Base-by-base conservation (phyloP, 2,113 vertebrate species). In the Tragelaphus buxtoni region DNA sequence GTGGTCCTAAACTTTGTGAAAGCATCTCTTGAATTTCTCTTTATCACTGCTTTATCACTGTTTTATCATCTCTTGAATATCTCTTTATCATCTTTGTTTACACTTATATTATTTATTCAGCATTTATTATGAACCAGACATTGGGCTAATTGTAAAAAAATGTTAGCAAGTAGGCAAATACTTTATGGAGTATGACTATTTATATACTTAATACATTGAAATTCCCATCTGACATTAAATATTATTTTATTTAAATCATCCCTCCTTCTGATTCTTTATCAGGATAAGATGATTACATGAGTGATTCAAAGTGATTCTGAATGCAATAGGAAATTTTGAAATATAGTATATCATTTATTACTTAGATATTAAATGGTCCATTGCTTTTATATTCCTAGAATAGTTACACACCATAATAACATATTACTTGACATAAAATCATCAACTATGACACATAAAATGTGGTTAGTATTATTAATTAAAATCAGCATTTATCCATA, bases 121-220 rank as follows among this genome's bases (percentile, higher is more conserved):
- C 9, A 28, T 39, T 95, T 86, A 42, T 55, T 26, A 20, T 61
- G 7, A 6, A 81, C 8, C 16, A 61, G 16, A 53, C 24, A 47
- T 79, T 72, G 4, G 82, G 8, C 20, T 53, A 28, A 9, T 16
- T 90, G 30, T 7, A 45, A 8, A 14, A 89, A 55, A 35, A 42
- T 30, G 0, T 47, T 47, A n/a, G 18, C 7, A 56, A 49, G 32
- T 3, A 47, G 12, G 1, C 1, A 76, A 55, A 3, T 47, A 32
- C 18, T 30, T 58, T 42, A 32, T 63, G 61, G 14, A 17, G 14
- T n/a, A 8, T 63, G 30, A n/a, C 30, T 63, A 63, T 63, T 63
- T 63, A 5, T 45, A 2, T 7, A 58, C 11, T 26, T 26, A 10
- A 87, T 55, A 28, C 45, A 26, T 45, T 26, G 49, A 56, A 35